Evolutionary conservation across 2,888 invertebrate genomes (phyloP), one percentile per base, ranked within the genome.

Genomic region (Troglohyphantes excavatus): DNA sequence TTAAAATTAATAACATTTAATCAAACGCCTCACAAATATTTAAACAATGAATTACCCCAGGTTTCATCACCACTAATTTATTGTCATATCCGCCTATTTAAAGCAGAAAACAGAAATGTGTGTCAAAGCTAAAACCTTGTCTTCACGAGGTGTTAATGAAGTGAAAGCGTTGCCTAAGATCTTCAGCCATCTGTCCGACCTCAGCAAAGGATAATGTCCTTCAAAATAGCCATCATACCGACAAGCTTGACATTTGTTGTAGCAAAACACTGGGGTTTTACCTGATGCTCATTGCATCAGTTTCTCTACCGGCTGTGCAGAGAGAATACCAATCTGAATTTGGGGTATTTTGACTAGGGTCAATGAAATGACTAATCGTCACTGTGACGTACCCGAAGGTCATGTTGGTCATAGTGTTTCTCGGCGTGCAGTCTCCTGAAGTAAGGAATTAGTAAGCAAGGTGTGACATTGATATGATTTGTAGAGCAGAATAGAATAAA

Each of bases 141-240:
- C 61, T 26, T 27, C 19, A 43, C 9, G 27, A 39, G 26, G 27
- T 17, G 72, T 63, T 70, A 19, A 19, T 70, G 70, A 70, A 70
- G 59, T 39, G 23, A 63, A 73, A 83, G 72, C 67, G 67, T 84
- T 84, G 53, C 84, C 46, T 21, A 84, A 84, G 73, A 43, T 7
- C 65, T 73, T 73, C 26, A 70, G 68, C 29, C 81, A 81, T 70
- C 75, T 59, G 17, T 29, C 26, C 67, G 84, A 84, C 84, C 84
- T 84, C 75, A 75, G 84, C 39, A 67, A 84, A 84, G 82, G 82
- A 82, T 82, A 82, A 82, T 82, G 82, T 82, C 82, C 82, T 82
- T 82, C 82, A 65, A 63, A 67, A 65, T 43, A 59, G 61, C 9
- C 63, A 61, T 21, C 59, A 33, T 23, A 27, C n/a, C 29, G 33